Evolutionary conservation across 2,797 vertebrate species (phyloP).

Genomic region (Hippopotamyrus pictus): DNA sequence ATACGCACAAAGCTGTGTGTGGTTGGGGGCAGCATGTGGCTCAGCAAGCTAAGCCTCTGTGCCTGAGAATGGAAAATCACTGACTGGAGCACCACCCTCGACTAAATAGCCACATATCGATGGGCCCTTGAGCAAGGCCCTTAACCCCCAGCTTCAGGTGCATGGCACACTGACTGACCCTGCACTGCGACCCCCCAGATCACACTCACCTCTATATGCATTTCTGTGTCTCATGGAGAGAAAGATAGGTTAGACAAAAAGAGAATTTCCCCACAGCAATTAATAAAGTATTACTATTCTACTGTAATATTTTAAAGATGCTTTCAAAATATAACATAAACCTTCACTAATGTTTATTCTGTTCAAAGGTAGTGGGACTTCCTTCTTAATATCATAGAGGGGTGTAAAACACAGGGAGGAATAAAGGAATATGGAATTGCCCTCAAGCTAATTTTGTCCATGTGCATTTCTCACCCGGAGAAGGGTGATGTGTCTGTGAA

Average conservation of each 20-base stretch:
- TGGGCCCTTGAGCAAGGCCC: background rate
- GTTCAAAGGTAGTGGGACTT: background rate
- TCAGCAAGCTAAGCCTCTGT: background rate
- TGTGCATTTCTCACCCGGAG: background rate
- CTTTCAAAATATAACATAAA: background rate
- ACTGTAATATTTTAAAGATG: background rate
- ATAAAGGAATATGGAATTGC: background rate
- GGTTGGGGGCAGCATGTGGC: background rate
- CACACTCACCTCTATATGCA: background rate
- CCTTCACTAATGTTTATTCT: background rate
- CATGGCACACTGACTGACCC: background rate
- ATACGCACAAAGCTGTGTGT: background rate
- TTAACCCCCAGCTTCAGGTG: background rate
- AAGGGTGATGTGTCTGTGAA: background rate
- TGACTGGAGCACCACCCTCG: background rate
- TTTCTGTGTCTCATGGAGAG: background rate
- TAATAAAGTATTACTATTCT: background rate
- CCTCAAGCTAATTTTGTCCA: background rate
- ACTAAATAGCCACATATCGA: background rate
- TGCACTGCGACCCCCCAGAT: background rate
- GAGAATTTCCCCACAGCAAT: background rate
- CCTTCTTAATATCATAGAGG: background rate
- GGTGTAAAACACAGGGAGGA: background rate
- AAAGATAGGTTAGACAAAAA: background rate
- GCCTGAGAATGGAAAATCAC: background rate